phyloP scores from a whole-genome alignment of 2,888 invertebrate genomes.

The Pyrrhosoma nymphula region DNA sequence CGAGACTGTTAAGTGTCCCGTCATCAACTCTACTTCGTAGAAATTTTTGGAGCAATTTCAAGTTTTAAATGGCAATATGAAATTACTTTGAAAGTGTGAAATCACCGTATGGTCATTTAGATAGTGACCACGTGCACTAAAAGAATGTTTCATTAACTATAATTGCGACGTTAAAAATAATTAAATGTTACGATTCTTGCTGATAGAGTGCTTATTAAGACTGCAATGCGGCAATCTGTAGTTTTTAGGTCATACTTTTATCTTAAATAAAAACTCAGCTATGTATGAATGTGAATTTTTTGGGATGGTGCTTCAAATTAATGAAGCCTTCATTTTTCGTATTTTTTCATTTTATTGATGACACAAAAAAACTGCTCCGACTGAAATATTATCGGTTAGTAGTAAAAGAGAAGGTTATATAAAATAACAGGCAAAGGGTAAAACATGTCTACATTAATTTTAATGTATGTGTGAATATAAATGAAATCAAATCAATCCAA shows the following conservation, averaged over 20 bases:
- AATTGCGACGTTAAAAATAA: not conserved
- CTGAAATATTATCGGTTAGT: not conserved
- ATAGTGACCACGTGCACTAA: not conserved
- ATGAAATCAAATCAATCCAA: too few species aligned
- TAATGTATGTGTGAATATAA: too few species aligned
- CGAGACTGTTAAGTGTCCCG: not conserved
- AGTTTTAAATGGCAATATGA: not conserved
- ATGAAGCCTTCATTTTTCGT: not conserved
- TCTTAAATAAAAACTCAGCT: not conserved
- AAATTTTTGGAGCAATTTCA: not conserved
- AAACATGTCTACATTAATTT: too few species aligned
- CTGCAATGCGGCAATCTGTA: conserved; percentile 15
- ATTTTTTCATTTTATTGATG: not conserved
- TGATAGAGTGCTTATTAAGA: not conserved
- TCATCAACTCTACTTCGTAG: not conserved
- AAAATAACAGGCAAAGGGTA: too few species aligned
- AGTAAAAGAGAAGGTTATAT: too few species aligned
- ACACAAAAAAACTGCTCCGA: not conserved
- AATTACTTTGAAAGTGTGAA: not conserved
- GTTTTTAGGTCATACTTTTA: conserved; percentile 22
- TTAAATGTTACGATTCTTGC: not conserved
- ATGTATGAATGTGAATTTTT: not conserved
- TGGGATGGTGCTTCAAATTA: not conserved
- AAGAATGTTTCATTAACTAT: not conserved
- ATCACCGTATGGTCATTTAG: not conserved